A percentile compares a stretch with the other conserved stretches of the same genome.
Evolutionary conservation across 2,797 vertebrate genomes (phyloP).

Genomic region (Phrynocephalus vlangalii): DNA sequence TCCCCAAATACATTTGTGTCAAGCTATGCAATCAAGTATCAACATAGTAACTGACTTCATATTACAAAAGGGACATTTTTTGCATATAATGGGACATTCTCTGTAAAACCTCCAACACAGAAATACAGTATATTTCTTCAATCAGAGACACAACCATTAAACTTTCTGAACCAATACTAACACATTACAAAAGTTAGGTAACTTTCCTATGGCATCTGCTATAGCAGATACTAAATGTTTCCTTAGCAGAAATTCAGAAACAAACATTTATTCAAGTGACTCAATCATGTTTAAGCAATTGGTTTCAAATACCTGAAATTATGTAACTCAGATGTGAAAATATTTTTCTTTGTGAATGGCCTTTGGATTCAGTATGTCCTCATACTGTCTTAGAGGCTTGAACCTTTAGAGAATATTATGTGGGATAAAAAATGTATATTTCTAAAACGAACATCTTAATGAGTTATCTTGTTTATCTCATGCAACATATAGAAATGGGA

Average conservation of each 20-base stretch:
- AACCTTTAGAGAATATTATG: not conserved
- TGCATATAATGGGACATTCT: not conserved
- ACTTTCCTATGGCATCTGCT: not conserved
- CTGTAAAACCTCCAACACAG: not conserved
- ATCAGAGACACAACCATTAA: not conserved
- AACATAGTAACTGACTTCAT: not conserved
- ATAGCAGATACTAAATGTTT: not conserved
- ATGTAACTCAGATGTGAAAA: not conserved
- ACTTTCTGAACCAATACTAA: conserved; percentile 1
- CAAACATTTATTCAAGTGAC: not conserved
- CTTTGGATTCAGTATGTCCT: not conserved
- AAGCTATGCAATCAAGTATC: not conserved
- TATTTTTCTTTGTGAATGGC: not conserved
- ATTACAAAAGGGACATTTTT: not conserved
- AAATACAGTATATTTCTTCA: conserved; percentile 2
- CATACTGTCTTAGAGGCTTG: not conserved
- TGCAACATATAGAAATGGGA: conserved; percentile 1
- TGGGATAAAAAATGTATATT: not conserved
- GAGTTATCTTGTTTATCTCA: not conserved
- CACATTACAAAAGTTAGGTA: not conserved
- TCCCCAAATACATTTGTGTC: not conserved
- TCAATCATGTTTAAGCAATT: not conserved
- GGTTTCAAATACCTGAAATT: conserved; percentile 2
- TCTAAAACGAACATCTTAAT: not conserved
- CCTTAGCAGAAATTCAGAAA: not conserved